These are phyloP conservation scores for Amphilophus citrinellus DNA, from an alignment of 2,113 vertebrate genomes.

Conservation along the genomic window DNA sequence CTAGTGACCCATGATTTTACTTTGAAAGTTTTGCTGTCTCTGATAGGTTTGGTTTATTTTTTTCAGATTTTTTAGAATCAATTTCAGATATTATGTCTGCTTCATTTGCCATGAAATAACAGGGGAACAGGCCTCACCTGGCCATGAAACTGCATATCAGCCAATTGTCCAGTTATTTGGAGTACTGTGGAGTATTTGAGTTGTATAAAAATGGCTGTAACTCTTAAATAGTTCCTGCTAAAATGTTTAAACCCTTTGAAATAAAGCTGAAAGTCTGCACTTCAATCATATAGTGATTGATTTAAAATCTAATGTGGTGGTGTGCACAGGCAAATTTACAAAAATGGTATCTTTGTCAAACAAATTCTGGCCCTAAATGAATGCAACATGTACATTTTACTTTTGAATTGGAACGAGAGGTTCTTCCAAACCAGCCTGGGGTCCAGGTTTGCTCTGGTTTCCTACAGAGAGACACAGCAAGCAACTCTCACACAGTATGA, in stretches of 20 bases:
- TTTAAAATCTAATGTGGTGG: background rate
- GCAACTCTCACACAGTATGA: background rate
- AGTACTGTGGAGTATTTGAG: too few species aligned
- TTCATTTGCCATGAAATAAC: background rate
- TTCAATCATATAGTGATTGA: background rate
- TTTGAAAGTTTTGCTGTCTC: accelerated
- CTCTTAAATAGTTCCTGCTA: background rate
- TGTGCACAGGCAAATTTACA: background rate
- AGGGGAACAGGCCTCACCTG: background rate
- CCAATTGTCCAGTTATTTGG: background rate
- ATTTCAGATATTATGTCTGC: background rate
- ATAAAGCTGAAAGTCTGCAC: background rate
- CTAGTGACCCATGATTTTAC: background rate
- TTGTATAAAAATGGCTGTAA: background rate
- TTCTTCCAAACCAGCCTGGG: background rate
- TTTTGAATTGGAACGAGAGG: background rate
- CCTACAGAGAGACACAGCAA: background rate
- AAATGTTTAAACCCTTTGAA: background rate
- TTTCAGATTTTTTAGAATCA: background rate
- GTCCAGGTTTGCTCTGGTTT: background rate
- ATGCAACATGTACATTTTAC: background rate
- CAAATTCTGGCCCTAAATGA: background rate
- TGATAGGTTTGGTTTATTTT: background rate
- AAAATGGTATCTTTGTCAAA: background rate
- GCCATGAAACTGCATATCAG: background rate